These are phyloP conservation scores for Thermophis baileyi DNA, from an alignment of 2,113 vertebrate genomes.

Conservation along the genomic window DNA sequence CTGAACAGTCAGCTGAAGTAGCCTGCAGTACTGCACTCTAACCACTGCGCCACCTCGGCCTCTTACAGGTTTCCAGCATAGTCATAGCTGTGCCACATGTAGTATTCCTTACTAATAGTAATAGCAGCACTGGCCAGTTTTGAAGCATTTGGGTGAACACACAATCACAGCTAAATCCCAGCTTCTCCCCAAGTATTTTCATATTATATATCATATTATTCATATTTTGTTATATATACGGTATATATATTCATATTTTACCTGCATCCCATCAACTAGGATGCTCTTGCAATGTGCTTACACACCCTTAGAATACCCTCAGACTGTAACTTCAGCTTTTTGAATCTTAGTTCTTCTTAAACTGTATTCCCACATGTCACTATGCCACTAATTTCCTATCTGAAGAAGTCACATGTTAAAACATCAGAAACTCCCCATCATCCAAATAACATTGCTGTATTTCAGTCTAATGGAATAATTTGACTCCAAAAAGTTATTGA, in stretches of 20 bases:
- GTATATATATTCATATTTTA: neutral
- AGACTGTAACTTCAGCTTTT: neutral
- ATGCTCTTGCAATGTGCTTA: neutral
- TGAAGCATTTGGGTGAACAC: neutral
- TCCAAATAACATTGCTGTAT: slow-evolving; percentile 7
- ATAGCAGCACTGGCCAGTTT: neutral
- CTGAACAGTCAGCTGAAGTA: too few relatives aligned
- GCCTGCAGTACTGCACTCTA: too few relatives aligned
- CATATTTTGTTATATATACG: too few relatives aligned
- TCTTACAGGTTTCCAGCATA: neutral
- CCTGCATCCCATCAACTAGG: neutral
- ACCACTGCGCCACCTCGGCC: too few relatives aligned
- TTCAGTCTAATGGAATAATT: slow-evolving; percentile 5
- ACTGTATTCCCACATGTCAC: neutral
- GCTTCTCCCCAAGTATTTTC: neutral
- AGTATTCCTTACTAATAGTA: neutral
- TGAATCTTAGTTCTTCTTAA: neutral
- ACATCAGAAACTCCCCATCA: neutral
- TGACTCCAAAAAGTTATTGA: neutral
- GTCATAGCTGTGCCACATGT: neutral
- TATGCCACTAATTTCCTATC: neutral
- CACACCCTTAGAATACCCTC: neutral
- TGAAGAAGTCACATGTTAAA: neutral
- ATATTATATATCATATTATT: neutral
- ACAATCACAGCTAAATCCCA: neutral